Conservation (phyloP, 2,113 vertebrate species). For the Erythrocercus mccallii region DNA sequence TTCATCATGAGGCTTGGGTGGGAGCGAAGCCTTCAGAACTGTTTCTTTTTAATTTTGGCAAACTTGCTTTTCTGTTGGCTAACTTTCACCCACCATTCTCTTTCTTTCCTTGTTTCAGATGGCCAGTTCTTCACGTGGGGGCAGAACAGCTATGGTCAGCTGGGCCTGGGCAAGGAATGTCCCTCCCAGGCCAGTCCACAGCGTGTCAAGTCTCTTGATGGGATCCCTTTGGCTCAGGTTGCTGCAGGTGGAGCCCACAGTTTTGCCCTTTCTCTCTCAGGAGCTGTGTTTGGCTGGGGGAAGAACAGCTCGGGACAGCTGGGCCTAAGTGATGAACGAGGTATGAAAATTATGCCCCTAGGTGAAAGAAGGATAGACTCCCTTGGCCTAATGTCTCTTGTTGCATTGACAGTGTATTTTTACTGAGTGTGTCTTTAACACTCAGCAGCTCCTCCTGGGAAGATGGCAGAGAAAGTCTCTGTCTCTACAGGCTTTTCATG, state of each 20-base stretch:
- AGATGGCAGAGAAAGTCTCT: background rate
- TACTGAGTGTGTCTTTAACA: background rate
- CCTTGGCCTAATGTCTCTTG: background rate
- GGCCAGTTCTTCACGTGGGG: conserved; percentile 94
- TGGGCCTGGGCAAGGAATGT: conserved; percentile 85
- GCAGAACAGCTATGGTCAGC: conserved; percentile 87
- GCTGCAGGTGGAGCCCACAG: conserved; percentile 91
- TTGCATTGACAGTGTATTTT: background rate
- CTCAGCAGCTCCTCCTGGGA: background rate
- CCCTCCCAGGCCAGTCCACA: conserved; percentile 81
- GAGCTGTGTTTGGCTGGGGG: conserved; percentile 93
- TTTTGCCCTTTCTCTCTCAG: conserved; percentile 89
- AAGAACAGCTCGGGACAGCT: conserved; percentile 91
- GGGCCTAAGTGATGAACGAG: conserved; percentile 85
- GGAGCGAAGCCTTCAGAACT: accelerated
- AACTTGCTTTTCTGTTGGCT: background rate
- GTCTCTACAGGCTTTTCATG: background rate
- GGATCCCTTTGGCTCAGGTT: conserved; percentile 90
- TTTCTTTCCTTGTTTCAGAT: conserved; percentile 66
- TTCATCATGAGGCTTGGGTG: background rate
- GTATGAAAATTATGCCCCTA: background rate
- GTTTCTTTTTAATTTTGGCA: background rate
- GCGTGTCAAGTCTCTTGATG: conserved; percentile 83
- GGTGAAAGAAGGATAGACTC: background rate
- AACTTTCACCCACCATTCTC: background rate